Evolutionary conservation across 2,888 invertebrate species (phyloP), one percentile per base, ranked within the genome.

Genomic region (Uloborus plumipes): DNA sequence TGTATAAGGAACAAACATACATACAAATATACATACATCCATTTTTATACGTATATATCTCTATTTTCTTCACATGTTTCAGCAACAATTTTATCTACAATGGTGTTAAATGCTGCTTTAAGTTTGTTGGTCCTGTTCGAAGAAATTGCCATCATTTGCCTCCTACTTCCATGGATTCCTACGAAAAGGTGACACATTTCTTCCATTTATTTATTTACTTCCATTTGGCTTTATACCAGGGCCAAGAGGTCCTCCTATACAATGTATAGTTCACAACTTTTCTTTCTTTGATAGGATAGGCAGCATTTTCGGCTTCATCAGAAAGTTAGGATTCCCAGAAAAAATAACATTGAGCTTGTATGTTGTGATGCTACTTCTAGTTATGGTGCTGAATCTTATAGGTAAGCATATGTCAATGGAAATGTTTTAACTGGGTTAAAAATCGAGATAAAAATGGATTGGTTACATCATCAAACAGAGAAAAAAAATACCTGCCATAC

Each of bases 81-180:
- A 79, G 79, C 67, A 4, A 62, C 62, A 0, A 66, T 67, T n/a
- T 51, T 50, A 7, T 18, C 2, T 20, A 22, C 64, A 14, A 79
- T 79, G 79, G 67, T 73, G 62, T 22, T 79, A 22, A 79, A 79
- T 53, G 61, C 73, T 16, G 62, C 67, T 50, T 55, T 79, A 3
- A 73, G 73, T 26, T 2, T 73, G 0, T 15, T 79, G 1, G 49
- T 79, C 9, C 14, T 79, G 22, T 69, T 79, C n/a, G 67, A 79
- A 55, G 67, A 79, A 53, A n/a, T 79, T 9, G 18, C 61, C 3
- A 51, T 79, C 0, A 59, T 67, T 13, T 73, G 67, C 14, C 61
- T 79, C 13, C 61, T 79, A 49, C 53, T 79, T 16, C 79, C 79
- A 20, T 79, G 59, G 61, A 73, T 79, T 22, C 79, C 79, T 15